Evolutionary conservation across 2,797 vertebrate species (phyloP), one percentile per base, ranked within the genome.

Genomic region (Rhinophrynus dorsalis): DNA sequence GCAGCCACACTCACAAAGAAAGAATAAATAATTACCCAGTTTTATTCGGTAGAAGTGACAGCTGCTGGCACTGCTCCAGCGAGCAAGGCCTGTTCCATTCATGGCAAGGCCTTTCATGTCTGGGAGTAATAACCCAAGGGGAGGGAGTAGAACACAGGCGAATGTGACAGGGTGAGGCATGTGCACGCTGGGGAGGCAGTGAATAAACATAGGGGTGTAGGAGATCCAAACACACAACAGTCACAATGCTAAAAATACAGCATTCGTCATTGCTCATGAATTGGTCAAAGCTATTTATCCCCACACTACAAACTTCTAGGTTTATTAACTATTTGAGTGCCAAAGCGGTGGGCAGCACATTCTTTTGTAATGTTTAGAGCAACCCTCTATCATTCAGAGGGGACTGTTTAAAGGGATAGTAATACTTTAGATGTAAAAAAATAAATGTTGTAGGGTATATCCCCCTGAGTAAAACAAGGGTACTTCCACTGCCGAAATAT

Each of bases 41-140:
- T 40, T 63, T 64, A 71, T 63, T 71, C 38, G 51, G 29, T 57
- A 55, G 37, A 15, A 47, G 23, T 63, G 59, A 56, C 59, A 63
- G 42, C 12, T 27, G 20, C 20, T 30, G 32, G 30, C 58, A 30
- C 2, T 24, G 30, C 50, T 55, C 58, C 35, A 44, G 45, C 45
- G 12, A 48, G 18, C 48, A 24, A 30, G 32, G 23, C 12, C 40
- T 21, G 6, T 24, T 38, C 52, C 51, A 64, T 71, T 64, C 21
- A 55, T 17, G 4, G 30, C 17, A 12, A 13, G 42, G 13, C 23
- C 38, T 48, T 55, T 56, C 18, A n/a, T 56, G 24, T 45, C 40
- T 54, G 51, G 18, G 40, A 48, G 13, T 54, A 13, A 26, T 10
- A 26, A 33, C 20, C 23, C 15, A 33, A 61, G 50, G 30, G 26